Evolutionary conservation across 2,888 invertebrate species (phyloP).

Genomic region (Argyra leucocephala): DNA sequence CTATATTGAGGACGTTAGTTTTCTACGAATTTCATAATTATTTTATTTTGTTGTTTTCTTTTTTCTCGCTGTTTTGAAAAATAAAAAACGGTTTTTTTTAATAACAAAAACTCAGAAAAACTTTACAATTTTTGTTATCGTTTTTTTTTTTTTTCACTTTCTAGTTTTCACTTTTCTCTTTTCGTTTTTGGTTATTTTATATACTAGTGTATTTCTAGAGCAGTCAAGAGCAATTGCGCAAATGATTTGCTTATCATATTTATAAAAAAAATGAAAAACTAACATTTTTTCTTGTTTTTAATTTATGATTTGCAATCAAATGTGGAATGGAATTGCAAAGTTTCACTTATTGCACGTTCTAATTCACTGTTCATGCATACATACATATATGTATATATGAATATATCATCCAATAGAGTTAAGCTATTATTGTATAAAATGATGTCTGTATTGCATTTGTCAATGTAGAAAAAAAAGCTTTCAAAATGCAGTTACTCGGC

Average conservation of each 20-base stretch:
- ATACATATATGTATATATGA: too few species aligned
- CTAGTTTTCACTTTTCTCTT: slow-evolving; percentile 7
- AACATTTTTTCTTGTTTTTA: neutral
- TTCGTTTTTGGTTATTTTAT: neutral
- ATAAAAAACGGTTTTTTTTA: neutral
- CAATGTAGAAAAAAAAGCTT: too few species aligned
- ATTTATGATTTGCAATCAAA: neutral
- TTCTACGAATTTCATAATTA: slow-evolving; percentile 3
- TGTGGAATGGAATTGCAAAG: neutral
- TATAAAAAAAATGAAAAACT: neutral
- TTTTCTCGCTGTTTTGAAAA: too few species aligned
- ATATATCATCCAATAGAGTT: too few species aligned
- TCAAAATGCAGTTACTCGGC: too few species aligned
- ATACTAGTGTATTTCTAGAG: neutral
- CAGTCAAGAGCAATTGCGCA: slow-evolving; percentile 1
- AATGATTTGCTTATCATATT: neutral
- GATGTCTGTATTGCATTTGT: too few species aligned
- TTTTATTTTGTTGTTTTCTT: neutral
- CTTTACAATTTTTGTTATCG: neutral
- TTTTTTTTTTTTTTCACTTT: neutral
- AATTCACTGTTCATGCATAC: neutral
- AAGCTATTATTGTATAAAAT: too few species aligned
- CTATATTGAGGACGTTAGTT: neutral
- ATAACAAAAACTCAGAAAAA: neutral
- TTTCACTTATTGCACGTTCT: slow-evolving; percentile 1